Evolutionary conservation across 2,888 invertebrate genomes (phyloP), one percentile per base, ranked within the genome.

Genomic region (Drosophila ezoana): DNA sequence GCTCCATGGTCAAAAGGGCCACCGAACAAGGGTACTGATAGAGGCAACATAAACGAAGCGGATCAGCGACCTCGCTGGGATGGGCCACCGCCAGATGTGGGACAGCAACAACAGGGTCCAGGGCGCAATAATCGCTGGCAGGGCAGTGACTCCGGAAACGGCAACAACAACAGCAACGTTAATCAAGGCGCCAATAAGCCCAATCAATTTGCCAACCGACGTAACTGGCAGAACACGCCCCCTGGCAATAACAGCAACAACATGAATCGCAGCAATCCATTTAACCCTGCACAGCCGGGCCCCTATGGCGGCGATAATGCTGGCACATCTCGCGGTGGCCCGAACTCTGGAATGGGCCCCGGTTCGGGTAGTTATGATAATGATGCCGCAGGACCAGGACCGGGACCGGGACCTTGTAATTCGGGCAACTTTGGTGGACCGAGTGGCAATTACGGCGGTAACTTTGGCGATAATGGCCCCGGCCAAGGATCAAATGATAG

Each of bases 1-100:
- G 18, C 33, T 3, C 18, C 32, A 16, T 73, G 69, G 73, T 4
- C 44, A 10, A 69, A 61, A 8, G 52, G 38, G 8, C 43, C 45
- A 23, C 10, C 37, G 2, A 61, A 32, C 33, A 60, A 41, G 8
- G 28, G 35, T 16, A 58, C 52, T 44, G 60, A 66, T 10, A 41
- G 56, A 11, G 62, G 54, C 2, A 64, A 47, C 18, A 44, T 9
- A 23, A 51, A 45, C 28, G 54, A 58, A 4, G 4, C 53, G n/a
- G 68, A 65, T 14, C 45, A 66, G 5, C 65, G 65, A 14, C 8
- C 16, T 0, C 65, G 69, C n/a, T 81, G 80, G 80, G 63, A 66
- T 23, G 76, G 62, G 1, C 23, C 61, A 0, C 35, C 52, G 13
- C 13, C 41, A 20, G 45, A 73, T 54, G n/a, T 20, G 4, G 66